phyloP scores from a whole-genome alignment of 2,113 vertebrate genomes.

The Neotoma lepida region DNA sequence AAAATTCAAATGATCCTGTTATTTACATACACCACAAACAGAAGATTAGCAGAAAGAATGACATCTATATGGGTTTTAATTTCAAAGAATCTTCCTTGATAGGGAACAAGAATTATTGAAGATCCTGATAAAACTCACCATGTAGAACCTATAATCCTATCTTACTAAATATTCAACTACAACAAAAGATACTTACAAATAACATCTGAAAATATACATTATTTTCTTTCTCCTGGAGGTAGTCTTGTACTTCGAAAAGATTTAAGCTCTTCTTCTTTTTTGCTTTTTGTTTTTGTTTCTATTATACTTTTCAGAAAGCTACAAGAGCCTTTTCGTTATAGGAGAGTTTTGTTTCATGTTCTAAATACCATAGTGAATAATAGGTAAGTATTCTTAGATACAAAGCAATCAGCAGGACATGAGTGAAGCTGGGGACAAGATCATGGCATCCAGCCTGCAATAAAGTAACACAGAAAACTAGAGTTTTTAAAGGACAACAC shows the following conservation, averaged over 20 bases:
- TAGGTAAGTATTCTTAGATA: background rate
- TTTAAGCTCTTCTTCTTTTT: background rate
- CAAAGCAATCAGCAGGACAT: background rate
- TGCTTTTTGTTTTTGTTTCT: background rate
- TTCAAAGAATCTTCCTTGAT: conserved; percentile 51
- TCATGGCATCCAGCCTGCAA: background rate
- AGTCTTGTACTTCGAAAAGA: conserved; percentile 22
- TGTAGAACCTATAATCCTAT: conserved; percentile 19
- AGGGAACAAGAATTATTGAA: background rate
- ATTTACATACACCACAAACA: background rate
- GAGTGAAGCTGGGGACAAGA: background rate
- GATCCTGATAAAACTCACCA: background rate
- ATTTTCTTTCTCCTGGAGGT: background rate
- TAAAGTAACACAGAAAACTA: conserved; percentile 5
- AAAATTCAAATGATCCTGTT: background rate
- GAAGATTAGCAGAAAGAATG: background rate
- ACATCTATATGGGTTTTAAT: background rate
- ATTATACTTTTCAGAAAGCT: background rate
- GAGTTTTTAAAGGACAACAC: conserved; percentile 27
- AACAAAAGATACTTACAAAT: conserved; percentile 46
- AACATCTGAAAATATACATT: background rate
- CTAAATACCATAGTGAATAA: background rate
- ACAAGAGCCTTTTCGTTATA: background rate
- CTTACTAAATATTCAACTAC: conserved; percentile 18
- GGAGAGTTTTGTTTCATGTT: conserved; percentile 12